Percentiles rank a stretch among this genome's conserved stretches.
phyloP scores from a whole-genome alignment of 2,888 invertebrate species.

The Petrolisthes cinctipes region DNA sequence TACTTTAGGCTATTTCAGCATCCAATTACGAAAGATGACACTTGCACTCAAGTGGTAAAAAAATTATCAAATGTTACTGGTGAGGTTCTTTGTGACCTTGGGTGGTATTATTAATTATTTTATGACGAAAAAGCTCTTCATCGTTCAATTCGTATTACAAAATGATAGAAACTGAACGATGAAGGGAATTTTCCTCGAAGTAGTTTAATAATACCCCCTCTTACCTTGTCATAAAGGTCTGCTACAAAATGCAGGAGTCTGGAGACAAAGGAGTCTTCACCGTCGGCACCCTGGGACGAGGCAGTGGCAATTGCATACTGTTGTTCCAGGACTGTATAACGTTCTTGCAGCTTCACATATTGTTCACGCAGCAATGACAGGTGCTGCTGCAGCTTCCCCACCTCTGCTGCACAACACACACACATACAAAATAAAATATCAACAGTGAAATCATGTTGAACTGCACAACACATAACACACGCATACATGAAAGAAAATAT shows the following conservation, averaged over 20 bases:
- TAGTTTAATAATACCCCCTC: too few species aligned
- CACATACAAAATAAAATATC: not conserved
- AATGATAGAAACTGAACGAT: too few species aligned
- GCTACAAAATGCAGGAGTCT: slow-evolving; percentile 84
- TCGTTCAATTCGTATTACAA: too few species aligned
- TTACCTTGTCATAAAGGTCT: slow-evolving; percentile 82
- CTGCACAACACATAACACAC: not conserved
- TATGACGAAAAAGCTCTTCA: not conserved
- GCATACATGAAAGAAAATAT: too few species aligned
- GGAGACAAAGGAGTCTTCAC: slow-evolving; percentile 86
- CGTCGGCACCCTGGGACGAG: slow-evolving; percentile 72
- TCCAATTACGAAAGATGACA: too few species aligned
- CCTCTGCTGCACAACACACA: slow-evolving; percentile 68
- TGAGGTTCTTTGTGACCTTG: too few species aligned
- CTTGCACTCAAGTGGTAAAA: too few species aligned
- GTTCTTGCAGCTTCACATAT: slow-evolving; percentile 88
- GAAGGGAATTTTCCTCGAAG: too few species aligned
- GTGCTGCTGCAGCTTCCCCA: slow-evolving; percentile 81
- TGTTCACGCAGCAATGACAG: slow-evolving; percentile 87
- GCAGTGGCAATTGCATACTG: slow-evolving; percentile 86
- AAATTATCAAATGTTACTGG: too few species aligned
- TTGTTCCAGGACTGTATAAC: slow-evolving; percentile 84
- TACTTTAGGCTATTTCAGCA: too few species aligned
- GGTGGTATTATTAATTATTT: too few species aligned
- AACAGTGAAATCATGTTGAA: not conserved